Conservation (phyloP, 2,797 vertebrate genomes). For the Manis crassicaudata region DNA sequence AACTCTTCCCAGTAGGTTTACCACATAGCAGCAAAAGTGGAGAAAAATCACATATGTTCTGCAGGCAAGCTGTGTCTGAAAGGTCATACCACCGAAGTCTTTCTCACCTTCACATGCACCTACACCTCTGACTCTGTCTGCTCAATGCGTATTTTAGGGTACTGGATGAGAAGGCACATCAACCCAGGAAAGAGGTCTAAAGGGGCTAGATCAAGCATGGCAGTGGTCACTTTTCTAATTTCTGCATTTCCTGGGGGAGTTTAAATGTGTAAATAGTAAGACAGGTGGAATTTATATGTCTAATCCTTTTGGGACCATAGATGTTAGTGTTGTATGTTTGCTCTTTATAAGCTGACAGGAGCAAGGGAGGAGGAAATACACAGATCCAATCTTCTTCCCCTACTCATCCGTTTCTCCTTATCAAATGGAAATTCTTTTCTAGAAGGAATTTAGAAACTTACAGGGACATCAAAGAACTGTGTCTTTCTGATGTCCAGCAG, state of each 20-base stretch:
- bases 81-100: neutral
- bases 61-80: neutral
- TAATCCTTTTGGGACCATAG: neutral
- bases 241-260: neutral
- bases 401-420: neutral
- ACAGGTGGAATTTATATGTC: neutral
- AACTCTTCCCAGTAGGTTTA: neutral
- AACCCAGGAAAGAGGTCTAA: neutral
- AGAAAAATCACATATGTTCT: neutral
- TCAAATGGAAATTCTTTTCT: neutral
- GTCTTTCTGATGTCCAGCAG: neutral
- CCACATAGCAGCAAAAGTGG: neutral
- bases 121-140: neutral
- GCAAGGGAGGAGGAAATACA: neutral
- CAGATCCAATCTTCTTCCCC: neutral
- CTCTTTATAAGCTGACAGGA: neutral
- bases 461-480: neutral
- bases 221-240: neutral
- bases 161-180: accelerated
- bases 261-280: neutral
- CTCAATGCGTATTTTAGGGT: neutral
- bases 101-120: neutral
- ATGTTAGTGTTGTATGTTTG: neutral
- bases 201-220: no score
- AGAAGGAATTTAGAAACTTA: neutral